A percentile compares a stretch with the other conserved stretches of the same genome.
Conservation (phyloP, 2,113 vertebrate species). For the Sisor rabdophorus region DNA sequence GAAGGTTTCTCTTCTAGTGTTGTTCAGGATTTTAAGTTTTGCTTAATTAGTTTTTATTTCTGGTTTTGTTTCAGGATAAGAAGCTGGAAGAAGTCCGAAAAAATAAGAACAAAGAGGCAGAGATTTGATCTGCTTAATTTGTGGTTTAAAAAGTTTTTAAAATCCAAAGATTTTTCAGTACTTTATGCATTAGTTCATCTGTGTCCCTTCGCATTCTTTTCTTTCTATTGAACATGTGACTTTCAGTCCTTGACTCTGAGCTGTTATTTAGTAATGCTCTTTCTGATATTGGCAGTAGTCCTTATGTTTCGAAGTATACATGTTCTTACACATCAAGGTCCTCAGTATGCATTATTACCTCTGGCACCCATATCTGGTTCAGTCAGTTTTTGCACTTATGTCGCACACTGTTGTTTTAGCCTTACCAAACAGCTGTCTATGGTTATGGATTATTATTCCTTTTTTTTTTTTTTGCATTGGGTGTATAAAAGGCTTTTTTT, state of each 20-base stretch:
- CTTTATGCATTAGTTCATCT: conserved; percentile 57
- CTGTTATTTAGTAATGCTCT: conserved; percentile 64
- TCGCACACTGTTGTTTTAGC: conserved; percentile 41
- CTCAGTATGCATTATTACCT: conserved; percentile 55
- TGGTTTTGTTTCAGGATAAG: conserved; percentile 78
- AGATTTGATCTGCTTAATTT: conserved; percentile 70
- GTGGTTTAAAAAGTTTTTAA: conserved; percentile 69
- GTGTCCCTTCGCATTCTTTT: conserved; percentile 8
- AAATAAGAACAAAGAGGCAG: conserved; percentile 91
- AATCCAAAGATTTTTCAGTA: conserved; percentile 85
- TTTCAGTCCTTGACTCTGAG: conserved; percentile 66
- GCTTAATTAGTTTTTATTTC: neutral
- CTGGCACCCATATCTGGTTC: conserved; percentile 52
- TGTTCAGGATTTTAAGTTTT: neutral
- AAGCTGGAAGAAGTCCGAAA: conserved; percentile 92
- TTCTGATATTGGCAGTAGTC: conserved; percentile 53
- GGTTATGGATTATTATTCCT: neutral
- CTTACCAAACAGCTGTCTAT: too few relatives aligned
- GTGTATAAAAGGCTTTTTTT: neutral
- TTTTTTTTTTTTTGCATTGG: conserved; percentile 23
- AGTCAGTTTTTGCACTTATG: conserved; percentile 54
- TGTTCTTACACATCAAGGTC: conserved; percentile 61
- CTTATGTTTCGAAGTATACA: conserved; percentile 58
- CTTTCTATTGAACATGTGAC: conserved; percentile 64
- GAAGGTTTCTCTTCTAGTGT: neutral